phyloP scores from a whole-genome alignment of 2,888 invertebrate species.

The Corythucha ciliata region DNA sequence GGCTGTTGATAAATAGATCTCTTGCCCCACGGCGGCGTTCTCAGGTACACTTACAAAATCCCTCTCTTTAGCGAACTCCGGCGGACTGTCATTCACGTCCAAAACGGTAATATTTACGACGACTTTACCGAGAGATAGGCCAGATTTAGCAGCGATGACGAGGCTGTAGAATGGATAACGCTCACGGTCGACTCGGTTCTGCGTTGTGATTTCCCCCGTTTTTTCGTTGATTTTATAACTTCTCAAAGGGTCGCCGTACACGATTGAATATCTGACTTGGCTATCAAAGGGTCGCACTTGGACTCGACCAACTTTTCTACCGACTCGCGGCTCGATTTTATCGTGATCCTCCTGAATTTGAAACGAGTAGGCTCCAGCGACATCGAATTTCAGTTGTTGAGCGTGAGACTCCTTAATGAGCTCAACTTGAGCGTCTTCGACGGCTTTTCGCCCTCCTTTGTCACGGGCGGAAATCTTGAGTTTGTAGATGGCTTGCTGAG shows the following conservation, averaged over 20 bases:
- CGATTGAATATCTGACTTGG: conserved; percentile 60
- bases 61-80: conserved; percentile 66
- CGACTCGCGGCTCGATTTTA: conserved; percentile 49
- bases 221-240: conserved; percentile 72
- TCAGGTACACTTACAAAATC: conserved; percentile 73
- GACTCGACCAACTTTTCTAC: conserved; percentile 69
- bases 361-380: conserved; percentile 69
- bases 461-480: conserved; percentile 72
- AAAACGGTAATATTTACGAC: conserved; percentile 69
- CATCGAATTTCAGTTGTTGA: conserved; percentile 65
- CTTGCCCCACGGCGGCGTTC: conserved; percentile 87
- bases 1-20: conserved; percentile 80
- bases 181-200: conserved; percentile 76
- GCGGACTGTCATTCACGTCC: conserved; percentile 88
- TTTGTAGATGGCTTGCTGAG: conserved; percentile 58
- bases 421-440: conserved; percentile 69
- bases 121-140: conserved; percentile 65
- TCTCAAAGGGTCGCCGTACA: conserved; percentile 66
- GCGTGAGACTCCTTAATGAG: conserved; percentile 63
- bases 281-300: conserved; percentile 45
- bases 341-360: conserved; percentile 73
- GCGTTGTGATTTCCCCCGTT: conserved; percentile 68
- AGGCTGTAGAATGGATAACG: conserved; percentile 64
- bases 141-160: conserved; percentile 67
- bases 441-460: conserved; percentile 62